These are phyloP conservation scores for Onychostoma macrolepis DNA, from an alignment of 2,113 vertebrate species.

Conservation along the genomic window DNA sequence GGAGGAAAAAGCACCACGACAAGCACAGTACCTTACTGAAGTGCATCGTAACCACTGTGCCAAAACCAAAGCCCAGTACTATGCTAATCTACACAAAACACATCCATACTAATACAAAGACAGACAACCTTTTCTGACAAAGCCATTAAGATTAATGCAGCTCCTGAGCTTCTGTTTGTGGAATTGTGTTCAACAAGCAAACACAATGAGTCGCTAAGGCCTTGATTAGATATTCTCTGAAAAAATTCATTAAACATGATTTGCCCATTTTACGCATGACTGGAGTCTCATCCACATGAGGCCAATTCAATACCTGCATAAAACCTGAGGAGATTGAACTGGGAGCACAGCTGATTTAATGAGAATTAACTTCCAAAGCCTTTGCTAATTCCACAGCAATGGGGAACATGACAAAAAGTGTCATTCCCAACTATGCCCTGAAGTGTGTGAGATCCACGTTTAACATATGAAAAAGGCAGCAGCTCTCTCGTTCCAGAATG, in stretches of 20 bases:
- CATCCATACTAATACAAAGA: not conserved
- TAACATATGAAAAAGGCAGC: constrained; percentile 48
- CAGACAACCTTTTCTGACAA: not conserved
- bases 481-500: constrained; percentile 74
- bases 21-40: not conserved
- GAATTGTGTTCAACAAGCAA: not conserved
- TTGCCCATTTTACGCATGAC: constrained; percentile 10
- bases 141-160: constrained; percentile 14
- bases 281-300: not conserved
- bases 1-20: not conserved
- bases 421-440: not conserved
- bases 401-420: not conserved
- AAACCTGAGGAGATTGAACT: not conserved
- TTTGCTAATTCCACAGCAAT: not conserved
- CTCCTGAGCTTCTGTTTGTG: not conserved
- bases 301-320: not conserved
- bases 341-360: constrained; percentile 23
- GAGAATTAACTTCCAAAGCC: constrained; percentile 18
- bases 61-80: not conserved
- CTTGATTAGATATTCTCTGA: not conserved
- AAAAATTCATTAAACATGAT: not conserved
- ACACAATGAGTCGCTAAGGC: not conserved
- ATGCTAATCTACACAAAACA: constrained; percentile 22
- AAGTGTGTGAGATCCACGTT: not conserved
- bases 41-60: not conserved